phyloP scores from a whole-genome alignment of 2,888 invertebrate species.

The Drosophila histrio region DNA sequence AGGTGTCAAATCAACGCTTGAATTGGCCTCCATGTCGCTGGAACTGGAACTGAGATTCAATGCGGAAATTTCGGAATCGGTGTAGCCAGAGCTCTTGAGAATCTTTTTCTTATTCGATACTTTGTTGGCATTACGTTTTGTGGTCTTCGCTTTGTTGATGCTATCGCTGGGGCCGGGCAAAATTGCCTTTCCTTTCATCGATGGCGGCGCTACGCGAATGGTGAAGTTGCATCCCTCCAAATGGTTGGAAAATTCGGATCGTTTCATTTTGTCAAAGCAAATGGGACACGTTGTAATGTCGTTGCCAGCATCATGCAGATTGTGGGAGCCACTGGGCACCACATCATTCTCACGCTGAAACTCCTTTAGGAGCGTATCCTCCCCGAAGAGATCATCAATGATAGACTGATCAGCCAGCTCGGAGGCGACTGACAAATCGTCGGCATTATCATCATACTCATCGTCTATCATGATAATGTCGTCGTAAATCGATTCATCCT shows the following conservation, averaged over 20 bases:
- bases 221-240: slow-evolving; percentile 83
- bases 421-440: slow-evolving; percentile 51
- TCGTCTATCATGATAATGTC: slow-evolving; percentile 82
- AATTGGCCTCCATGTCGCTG: slow-evolving; percentile 17
- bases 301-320: slow-evolving; percentile 59
- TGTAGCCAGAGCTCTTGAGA: slow-evolving; percentile 73
- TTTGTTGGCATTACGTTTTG: background rate
- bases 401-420: slow-evolving; percentile 80
- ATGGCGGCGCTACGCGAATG: slow-evolving; percentile 63
- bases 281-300: slow-evolving; percentile 83
- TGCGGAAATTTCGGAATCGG: slow-evolving; percentile 59
- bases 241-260: slow-evolving; percentile 78
- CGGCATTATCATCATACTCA: slow-evolving; percentile 63
- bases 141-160: background rate
- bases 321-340: slow-evolving; percentile 64
- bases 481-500: slow-evolving; percentile 61
- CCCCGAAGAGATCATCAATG: slow-evolving; percentile 82
- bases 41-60: slow-evolving; percentile 44
- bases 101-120: slow-evolving; percentile 16
- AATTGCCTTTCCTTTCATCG: background rate
- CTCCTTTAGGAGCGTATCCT: slow-evolving; percentile 79
- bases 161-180: background rate
- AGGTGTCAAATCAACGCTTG: slow-evolving; percentile 33
- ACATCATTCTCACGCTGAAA: slow-evolving; percentile 81
- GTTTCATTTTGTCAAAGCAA: slow-evolving; percentile 81